Conservation (phyloP, 1,140 invertebrate species). For the Ceratina australensis region DNA sequence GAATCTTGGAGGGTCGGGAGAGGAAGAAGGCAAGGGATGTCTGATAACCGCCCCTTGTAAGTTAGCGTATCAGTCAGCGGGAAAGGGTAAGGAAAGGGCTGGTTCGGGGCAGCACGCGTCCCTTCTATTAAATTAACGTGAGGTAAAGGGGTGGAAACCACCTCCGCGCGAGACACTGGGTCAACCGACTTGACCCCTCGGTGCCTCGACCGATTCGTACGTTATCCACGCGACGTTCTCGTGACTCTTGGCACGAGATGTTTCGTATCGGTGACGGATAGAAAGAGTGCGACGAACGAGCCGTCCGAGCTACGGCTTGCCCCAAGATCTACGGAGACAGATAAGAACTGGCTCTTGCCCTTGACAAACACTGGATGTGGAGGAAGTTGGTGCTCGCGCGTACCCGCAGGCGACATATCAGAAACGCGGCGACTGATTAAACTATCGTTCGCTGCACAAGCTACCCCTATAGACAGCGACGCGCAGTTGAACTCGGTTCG, state of each 20-base stretch:
- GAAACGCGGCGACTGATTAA: conserved; percentile 56
- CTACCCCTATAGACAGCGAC: conserved; percentile 55
- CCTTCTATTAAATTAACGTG: conserved; percentile 78
- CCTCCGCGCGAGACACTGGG: conserved; percentile 62
- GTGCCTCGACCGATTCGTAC: conserved; percentile 53
- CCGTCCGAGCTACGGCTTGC: background rate
- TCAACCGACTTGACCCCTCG: conserved; percentile 66
- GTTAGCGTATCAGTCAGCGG: conserved; percentile 69
- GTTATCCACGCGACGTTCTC: conserved; percentile 9
- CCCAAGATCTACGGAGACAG: background rate
- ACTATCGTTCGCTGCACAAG: conserved; percentile 51
- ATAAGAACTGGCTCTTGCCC: conserved; percentile 33
- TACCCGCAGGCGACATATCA: conserved; percentile 63
- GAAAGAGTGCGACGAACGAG: background rate
- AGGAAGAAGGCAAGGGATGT: conserved; percentile 65
- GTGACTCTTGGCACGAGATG: conserved; percentile 22
- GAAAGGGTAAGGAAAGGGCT: conserved; percentile 68
- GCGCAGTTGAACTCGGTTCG: conserved; percentile 13
- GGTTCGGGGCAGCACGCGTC: conserved; percentile 72
- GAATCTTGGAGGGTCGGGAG: conserved; percentile 74
- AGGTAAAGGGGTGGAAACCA: conserved; percentile 71
- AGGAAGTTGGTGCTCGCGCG: conserved; percentile 7
- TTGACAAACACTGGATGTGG: conserved; percentile 24
- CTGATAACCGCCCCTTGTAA: conserved; percentile 76
- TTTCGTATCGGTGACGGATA: conserved; percentile 17